Base-by-base conservation (phyloP, 2,888 invertebrate genomes). In the Dynastes maya region DNA sequence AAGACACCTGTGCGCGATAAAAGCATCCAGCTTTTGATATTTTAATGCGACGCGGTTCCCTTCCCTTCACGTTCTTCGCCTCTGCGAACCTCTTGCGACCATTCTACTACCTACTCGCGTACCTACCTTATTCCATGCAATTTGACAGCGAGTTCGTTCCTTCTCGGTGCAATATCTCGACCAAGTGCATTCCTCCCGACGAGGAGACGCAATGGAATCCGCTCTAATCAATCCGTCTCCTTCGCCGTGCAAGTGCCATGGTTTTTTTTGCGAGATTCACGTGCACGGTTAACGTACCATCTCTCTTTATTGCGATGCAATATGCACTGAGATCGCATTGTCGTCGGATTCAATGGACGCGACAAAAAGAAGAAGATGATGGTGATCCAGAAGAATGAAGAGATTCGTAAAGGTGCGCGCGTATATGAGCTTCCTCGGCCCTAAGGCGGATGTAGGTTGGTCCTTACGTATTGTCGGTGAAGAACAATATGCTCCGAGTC, bases 1-100 rank as follows among this genome's bases (percentile, higher is more conserved):
- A 11, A 72, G 72, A 55, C 72, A 72, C 72, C 72, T 72, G 72
- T 72, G 72, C 22, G 40, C 58, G 72, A 72, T 72, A 72, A 58
- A 72, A 55, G 71, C 71, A 27, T 1, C 8, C 58, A 53, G 72
- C 55, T 72, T 68, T 58, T 72, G 72, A 58, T 72, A 72, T 72
- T 51, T 68, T 68, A 68, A 68, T 68, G 68, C 63, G 29, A 63
- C 27, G 68, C 51, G 16, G 51, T 51, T 51, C 68, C 51, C 16
- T 40, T 68, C 51, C 51, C 22, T 27, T 68, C 68, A 9, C 65
- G 5, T 22, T 68, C 6, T 29, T 29, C 22, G n/a, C 22, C 55
- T 45, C 45, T 45, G 11, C 11, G 11, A 2, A 45, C 8, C 45
- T 45, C 45, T 45, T 11, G 9, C 55, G 22, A 22, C 55, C 55